Conservation (phyloP, 2,797 vertebrate genomes). For the Poliocrania exsul region DNA sequence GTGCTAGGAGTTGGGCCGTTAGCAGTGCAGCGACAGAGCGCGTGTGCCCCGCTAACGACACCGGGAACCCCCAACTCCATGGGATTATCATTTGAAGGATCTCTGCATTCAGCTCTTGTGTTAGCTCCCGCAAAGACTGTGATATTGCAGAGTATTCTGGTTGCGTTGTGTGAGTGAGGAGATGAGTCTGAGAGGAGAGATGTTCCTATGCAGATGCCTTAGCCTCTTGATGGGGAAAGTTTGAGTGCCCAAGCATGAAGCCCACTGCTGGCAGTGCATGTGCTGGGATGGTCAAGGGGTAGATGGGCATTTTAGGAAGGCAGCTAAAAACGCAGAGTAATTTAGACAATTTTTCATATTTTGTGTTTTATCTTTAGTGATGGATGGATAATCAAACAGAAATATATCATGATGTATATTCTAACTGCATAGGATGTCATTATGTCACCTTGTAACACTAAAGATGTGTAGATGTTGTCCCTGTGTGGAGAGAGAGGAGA, state of each 20-base stretch:
- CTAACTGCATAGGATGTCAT: slow-evolving; percentile 34
- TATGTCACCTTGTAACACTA: slow-evolving; percentile 61
- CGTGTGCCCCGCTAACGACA: background rate
- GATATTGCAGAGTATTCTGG: slow-evolving; percentile 14
- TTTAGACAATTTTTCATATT: slow-evolving; percentile 58
- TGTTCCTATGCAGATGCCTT: slow-evolving; percentile 67
- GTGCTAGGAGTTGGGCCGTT: slow-evolving; percentile 76
- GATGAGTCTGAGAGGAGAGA: slow-evolving; percentile 57
- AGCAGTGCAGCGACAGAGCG: background rate
- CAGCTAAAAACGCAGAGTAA: slow-evolving; percentile 75
- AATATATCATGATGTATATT: background rate
- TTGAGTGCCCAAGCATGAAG: slow-evolving; percentile 13
- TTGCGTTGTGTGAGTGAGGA: slow-evolving; percentile 37
- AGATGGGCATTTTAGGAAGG: slow-evolving; percentile 76
- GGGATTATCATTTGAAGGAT: slow-evolving; percentile 55
- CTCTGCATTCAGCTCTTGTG: slow-evolving; percentile 24
- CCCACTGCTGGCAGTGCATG: slow-evolving; percentile 78
- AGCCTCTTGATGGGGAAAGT: slow-evolving; percentile 61
- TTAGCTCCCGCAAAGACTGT: slow-evolving; percentile 68
- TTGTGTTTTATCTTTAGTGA: slow-evolving; percentile 44
- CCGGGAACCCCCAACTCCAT: background rate
- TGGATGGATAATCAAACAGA: slow-evolving; percentile 61
- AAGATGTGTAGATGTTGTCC: background rate
- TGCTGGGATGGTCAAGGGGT: slow-evolving; percentile 65
- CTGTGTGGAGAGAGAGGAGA: background rate